Percentiles rank a stretch among this genome's conserved stretches.
These are phyloP conservation scores for Pteropus rufus DNA, from an alignment of 2,797 vertebrate genomes.

Conservation along the genomic window DNA sequence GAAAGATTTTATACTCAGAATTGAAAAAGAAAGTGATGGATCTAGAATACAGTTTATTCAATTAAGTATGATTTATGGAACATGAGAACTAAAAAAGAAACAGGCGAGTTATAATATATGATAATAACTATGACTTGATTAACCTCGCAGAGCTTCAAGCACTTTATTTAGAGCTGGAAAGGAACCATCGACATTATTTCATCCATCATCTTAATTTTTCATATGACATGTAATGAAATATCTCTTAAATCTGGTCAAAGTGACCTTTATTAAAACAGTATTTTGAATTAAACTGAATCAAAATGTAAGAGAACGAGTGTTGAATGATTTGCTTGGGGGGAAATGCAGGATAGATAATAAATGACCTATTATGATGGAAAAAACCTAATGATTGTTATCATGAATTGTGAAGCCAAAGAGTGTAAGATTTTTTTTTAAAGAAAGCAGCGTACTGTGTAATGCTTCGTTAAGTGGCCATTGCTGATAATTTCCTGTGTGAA, in stretches of 20 bases:
- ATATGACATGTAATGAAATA: constrained; percentile 11
- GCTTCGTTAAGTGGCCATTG: not conserved
- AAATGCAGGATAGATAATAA: not conserved
- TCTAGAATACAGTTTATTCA: not conserved
- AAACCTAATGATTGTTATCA: not conserved
- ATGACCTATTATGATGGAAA: not conserved
- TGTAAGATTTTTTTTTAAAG: not conserved
- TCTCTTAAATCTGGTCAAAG: constrained; percentile 36
- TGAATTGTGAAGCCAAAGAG: not conserved
- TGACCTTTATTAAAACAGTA: constrained; percentile 29
- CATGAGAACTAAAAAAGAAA: not conserved
- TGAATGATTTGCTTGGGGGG: constrained; percentile 24
- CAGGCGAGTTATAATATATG: not conserved
- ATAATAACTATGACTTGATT: not conserved
- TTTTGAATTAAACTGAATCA: constrained; percentile 5
- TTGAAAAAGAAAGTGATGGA: not conserved
- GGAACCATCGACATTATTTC: not conserved
- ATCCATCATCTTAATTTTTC: constrained; percentile 23
- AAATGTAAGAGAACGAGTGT: constrained; percentile 6
- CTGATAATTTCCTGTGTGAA: not conserved
- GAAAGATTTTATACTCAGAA: not conserved
- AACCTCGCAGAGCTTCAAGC: not conserved
- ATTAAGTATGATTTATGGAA: not conserved
- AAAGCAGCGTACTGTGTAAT: not conserved
- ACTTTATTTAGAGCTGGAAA: not conserved